A percentile compares a stretch with the other conserved stretches of the same genome.
Evolutionary conservation across 2,113 vertebrate species (phyloP).

Genomic region (Platysteira castanea): DNA sequence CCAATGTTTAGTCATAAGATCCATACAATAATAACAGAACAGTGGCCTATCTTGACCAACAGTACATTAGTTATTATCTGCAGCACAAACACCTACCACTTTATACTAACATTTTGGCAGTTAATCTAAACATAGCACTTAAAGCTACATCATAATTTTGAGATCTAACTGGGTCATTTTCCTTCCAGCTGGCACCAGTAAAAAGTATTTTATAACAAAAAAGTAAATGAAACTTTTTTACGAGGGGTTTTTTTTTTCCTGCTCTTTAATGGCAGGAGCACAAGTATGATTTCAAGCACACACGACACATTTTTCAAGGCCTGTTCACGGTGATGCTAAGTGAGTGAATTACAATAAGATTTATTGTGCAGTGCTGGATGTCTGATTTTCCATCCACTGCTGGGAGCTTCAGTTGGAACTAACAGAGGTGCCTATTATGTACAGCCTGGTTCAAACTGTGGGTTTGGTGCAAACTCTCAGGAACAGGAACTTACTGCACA

Average conservation of each 20-base stretch:
- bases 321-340: constrained; percentile 69
- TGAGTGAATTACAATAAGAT: constrained; percentile 79
- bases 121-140: constrained; percentile 92
- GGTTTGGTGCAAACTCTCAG: constrained; percentile 62
- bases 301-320: constrained; percentile 66
- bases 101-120: constrained; percentile 93
- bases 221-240: constrained; percentile 76
- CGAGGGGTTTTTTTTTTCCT: neutral
- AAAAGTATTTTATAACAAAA: constrained; percentile 73
- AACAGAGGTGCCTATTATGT: constrained; percentile 75
- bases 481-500: constrained; percentile 67
- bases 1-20: constrained; percentile 87
- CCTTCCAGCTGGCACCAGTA: constrained; percentile 74
- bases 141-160: constrained; percentile 84
- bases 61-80: constrained; percentile 91
- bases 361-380: constrained; percentile 76
- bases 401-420: constrained; percentile 72
- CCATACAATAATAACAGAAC: constrained; percentile 81
- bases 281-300: constrained; percentile 71
- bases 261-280: constrained; percentile 70
- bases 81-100: constrained; percentile 92
- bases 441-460: constrained; percentile 68
- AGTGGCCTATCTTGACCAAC: constrained; percentile 79
- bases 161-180: constrained; percentile 73
- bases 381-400: constrained; percentile 81